Evolutionary conservation across 2,888 invertebrate genomes (phyloP).

Genomic region (Stenotaenia linearis): DNA sequence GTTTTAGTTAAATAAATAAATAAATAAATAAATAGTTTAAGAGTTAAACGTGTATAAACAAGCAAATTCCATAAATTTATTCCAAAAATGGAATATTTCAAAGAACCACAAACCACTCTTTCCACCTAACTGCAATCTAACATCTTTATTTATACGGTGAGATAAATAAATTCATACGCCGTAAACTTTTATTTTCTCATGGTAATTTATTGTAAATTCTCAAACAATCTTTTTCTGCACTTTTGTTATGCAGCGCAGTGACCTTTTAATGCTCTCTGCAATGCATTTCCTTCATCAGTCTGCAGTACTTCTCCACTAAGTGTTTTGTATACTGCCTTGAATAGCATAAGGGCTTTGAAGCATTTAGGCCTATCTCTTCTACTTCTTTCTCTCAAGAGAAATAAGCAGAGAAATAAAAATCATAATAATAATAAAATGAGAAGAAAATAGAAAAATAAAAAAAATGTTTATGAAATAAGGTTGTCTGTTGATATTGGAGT

Average conservation of each 20-base stretch:
- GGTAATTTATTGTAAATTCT: neutral
- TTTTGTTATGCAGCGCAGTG: neutral
- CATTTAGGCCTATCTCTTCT: neutral
- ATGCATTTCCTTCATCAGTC: neutral
- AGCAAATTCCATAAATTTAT: no score
- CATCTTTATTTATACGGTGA: no score
- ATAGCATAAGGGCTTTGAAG: neutral
- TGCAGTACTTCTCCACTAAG: no score
- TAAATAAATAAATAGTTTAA: no score
- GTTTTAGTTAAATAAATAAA: no score
- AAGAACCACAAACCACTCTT: no score
- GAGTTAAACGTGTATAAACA: no score
- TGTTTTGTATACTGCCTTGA: neutral
- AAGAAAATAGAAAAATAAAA: neutral
- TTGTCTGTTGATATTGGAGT: neutral
- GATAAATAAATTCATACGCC: no score
- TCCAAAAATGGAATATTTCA: no score
- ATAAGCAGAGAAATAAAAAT: neutral
- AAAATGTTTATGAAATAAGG: neutral
- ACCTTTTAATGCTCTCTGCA: conserved; percentile 7
- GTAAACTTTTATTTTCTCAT: neutral
- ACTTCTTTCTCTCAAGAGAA: neutral
- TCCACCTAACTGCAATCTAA: no score
- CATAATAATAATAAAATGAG: neutral
- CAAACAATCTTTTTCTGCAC: neutral